Evolutionary conservation across 2,113 vertebrate genomes (phyloP).

Genomic region (Kryptolebias marmoratus): DNA sequence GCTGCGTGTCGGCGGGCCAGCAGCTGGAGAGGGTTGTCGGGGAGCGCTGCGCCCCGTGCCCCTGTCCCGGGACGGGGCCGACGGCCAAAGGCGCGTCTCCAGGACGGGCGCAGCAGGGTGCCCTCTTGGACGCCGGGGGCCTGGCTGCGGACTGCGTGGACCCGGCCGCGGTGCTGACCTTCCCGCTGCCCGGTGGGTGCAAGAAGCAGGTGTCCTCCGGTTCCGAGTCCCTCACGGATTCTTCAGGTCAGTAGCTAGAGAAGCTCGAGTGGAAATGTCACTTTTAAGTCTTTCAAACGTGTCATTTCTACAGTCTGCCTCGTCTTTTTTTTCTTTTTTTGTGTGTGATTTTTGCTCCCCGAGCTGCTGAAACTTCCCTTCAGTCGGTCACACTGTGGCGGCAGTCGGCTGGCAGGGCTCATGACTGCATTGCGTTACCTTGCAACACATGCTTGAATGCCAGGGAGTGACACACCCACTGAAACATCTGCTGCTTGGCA

Average conservation of each 20-base stretch:
- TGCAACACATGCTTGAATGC: conserved; percentile 70
- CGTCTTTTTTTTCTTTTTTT: no score
- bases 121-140: conserved; percentile 67
- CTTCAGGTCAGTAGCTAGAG: conserved; percentile 85
- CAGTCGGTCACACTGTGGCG: neutral
- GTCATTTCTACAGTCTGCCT: no score
- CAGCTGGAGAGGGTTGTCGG: conserved; percentile 89
- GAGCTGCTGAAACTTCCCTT: neutral
- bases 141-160: conserved; percentile 86
- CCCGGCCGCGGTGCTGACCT: conserved; percentile 87
- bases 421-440: conserved; percentile 77
- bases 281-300: neutral
- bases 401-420: conserved; percentile 35
- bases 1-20: conserved; percentile 89
- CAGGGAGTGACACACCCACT: conserved; percentile 68
- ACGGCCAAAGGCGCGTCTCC: conserved; percentile 53
- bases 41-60: conserved; percentile 81
- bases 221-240: conserved; percentile 91
- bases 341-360: no score
- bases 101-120: conserved; percentile 62
- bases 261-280: neutral
- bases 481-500: conserved; percentile 74
- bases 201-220: conserved; percentile 92
- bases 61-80: conserved; percentile 63
- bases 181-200: conserved; percentile 81